These are phyloP conservation scores for Proales similis DNA, from an alignment of 1,140 invertebrate genomes.

Conservation along the genomic window DNA sequence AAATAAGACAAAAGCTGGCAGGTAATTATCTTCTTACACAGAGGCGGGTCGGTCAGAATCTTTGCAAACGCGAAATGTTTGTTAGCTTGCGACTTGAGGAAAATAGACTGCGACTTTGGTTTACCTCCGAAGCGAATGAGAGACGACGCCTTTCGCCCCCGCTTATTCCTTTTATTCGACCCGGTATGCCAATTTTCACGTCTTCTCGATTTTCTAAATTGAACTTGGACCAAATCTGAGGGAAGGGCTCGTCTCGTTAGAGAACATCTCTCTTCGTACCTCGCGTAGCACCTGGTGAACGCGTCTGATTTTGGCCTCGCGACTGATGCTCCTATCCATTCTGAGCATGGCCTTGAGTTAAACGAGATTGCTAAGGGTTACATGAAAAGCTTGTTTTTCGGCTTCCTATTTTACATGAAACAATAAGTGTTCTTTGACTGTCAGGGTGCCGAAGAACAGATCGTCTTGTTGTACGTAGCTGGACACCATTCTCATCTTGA, in stretches of 20 bases:
- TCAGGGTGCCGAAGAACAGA: constrained; percentile 56
- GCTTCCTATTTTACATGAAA: constrained; percentile 71
- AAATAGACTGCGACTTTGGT: not conserved
- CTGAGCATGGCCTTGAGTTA: constrained; percentile 16
- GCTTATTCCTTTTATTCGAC: constrained; percentile 75
- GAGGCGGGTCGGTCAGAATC: constrained; percentile 75
- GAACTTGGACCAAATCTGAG: not conserved
- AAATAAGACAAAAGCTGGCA: too few relatives aligned
- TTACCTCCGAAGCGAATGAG: constrained; percentile 84
- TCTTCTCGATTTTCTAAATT: constrained; percentile 12
- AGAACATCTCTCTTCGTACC: constrained; percentile 4
- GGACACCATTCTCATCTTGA: constrained; percentile 56
- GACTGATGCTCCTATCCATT: constrained; percentile 3
- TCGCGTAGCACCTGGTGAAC: constrained; percentile 23
- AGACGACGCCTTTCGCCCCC: constrained; percentile 89
- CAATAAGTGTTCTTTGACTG: constrained; percentile 57
- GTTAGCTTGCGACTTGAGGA: not conserved
- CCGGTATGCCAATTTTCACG: constrained; percentile 32
- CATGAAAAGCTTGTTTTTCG: constrained; percentile 42
- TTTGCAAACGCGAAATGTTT: too few relatives aligned
- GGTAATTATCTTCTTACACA: too few relatives aligned
- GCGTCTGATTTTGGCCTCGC: constrained; percentile 19
- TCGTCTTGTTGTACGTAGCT: constrained; percentile 86
- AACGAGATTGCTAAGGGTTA: too few relatives aligned
- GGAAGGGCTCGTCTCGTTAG: not conserved